Base-by-base conservation (phyloP, 2,797 vertebrate species). In the Lepus townsendii region DNA sequence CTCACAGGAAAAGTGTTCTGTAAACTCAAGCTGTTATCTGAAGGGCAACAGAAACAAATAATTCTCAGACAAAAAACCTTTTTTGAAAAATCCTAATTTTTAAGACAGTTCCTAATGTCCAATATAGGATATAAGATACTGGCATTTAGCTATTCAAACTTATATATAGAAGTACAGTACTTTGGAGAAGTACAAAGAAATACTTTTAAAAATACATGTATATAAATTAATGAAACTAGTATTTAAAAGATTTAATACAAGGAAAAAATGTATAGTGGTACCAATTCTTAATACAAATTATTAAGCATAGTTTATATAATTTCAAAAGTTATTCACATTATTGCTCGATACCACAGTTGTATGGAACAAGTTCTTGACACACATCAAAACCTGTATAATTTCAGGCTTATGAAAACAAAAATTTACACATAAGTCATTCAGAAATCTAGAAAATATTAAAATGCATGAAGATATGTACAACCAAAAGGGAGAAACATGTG, bases 241-340 rank as follows among this genome's bases (percentile, higher is more conserved):
- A 98, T 98, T 98, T 98, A 98, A 98, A 98, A 98, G 94, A 96
- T 98, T 98, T 97, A 97, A 97, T 97, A 98, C 97, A 98, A 97
- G 97, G 95, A 96, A 96, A 96, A 95, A 96, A 90, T 94, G 91
- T 98, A 95, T 97, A 98, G 98, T 98, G 98, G 98, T 98, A 98
- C 97, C 97, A 98, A 98, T 95, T 98, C 97, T 97, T 98, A 97
- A 98, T 98, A 98, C 97, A 98, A 98, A 98, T 98, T 82, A 98
- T 94, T 98, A 98, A 97, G 97, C 97, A 97, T 95, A 98, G 95
- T 98, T 96, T 97, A 98, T 97, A 96, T 97, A 94, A 8, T 97
- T 98, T 97, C 97, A 95, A 96, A 98, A 97, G 88, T 97, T 98
- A 98, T 98, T 98, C 98, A 98, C 98, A 98, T 98, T 98, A 98